These are phyloP conservation scores for Pantherophis guttatus DNA, from an alignment of 2,113 vertebrate genomes.

Conservation along the genomic window DNA sequence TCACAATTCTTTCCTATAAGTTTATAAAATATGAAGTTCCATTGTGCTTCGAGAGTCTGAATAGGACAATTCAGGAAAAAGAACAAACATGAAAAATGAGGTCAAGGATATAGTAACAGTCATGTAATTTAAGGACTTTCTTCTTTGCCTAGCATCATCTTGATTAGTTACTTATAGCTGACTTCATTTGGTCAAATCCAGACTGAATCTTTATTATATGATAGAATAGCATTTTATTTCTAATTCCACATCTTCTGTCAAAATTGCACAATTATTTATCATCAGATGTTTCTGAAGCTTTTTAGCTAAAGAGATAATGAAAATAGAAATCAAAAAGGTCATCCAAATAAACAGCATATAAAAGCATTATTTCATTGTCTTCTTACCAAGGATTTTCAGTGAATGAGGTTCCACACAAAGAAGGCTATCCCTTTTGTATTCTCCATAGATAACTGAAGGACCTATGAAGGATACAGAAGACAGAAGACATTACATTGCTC, in stretches of 20 bases:
- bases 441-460: not conserved
- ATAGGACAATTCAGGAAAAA: constrained; percentile 14
- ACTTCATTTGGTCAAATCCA: not conserved
- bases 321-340: not conserved
- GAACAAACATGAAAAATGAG: not conserved
- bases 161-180: not conserved
- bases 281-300: not conserved
- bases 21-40: constrained; percentile 39
- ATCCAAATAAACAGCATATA: not conserved
- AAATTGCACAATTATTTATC: not conserved
- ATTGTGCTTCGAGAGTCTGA: constrained; percentile 24
- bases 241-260: not conserved
- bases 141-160: not conserved
- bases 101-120: constrained; percentile 22
- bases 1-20: constrained; percentile 27
- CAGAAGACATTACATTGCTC: not conserved
- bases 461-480: not conserved
- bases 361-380: not conserved
- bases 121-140: not conserved
- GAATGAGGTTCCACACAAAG: not conserved
- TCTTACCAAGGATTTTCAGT: not conserved
- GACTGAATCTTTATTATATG: not conserved
- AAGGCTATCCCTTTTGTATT: not conserved
- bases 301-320: not conserved
- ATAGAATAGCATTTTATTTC: not conserved